Evolutionary conservation across 2,113 vertebrate genomes (phyloP), one percentile per base, ranked within the genome.

Genomic region (Ondatra zibethicus): DNA sequence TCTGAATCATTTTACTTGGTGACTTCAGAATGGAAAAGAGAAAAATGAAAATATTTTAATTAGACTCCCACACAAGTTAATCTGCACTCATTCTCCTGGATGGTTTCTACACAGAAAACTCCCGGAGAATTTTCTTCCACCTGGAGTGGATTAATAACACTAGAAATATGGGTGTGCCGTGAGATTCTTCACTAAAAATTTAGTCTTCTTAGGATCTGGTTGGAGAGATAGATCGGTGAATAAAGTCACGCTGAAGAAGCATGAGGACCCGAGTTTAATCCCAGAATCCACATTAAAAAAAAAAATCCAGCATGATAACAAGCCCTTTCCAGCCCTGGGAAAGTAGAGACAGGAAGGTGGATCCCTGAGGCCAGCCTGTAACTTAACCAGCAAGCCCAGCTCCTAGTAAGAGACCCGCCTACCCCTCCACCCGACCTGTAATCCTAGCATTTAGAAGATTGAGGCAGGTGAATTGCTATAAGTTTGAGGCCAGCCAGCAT

Each of bases 1-100:
- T 73, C 82, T 93, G 77, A 86, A 90, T 89, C 94, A 75, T 95
- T 96, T 95, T 87, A 80, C 92, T 96, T 89, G 66, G 81, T 85
- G 81, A 75, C 65, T 96, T 95, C 21, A 90, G 88, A 75, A 90
- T 52, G 84, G 76, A 78, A 94, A 92, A 61, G 19, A 55, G 29
- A 42, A 85, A 95, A 91, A 72, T 61, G 88, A 77, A 86, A 95
- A 85, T 82, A 42, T 89, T 81, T 89, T n/a, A 97, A 89, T 89
- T 82, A 87, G 86, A 73, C 66, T 96, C 76, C 52, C 47, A 21
- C 47, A 82, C 91, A 86, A 93, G 94, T 72, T 55, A 77, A 45
- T 21, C 36, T 25, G 0, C 42, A 29, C 14, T 94, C 52, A 52
- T 78, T 58, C 76, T 88, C 70, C 82, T 85, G 84, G 27, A 11